These are phyloP conservation scores for Acanthochromis polyacanthus DNA, from an alignment of 2,113 vertebrate species.

Conservation along the genomic window DNA sequence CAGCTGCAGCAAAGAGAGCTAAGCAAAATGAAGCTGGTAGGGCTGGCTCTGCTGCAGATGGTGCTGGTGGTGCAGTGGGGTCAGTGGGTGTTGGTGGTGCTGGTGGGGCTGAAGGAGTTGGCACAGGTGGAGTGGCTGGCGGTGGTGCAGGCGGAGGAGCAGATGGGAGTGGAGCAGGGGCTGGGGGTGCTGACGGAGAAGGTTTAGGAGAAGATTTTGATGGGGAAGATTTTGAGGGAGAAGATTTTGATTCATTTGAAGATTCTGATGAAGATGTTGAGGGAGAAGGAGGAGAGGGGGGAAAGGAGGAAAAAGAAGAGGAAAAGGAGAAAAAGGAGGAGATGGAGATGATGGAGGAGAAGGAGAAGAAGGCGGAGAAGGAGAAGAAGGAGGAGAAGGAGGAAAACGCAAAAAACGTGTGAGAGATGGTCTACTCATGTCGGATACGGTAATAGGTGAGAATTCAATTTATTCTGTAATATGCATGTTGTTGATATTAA, in stretches of 20 bases:
- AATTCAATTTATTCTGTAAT: neutral
- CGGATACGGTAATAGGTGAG: conserved; percentile 79
- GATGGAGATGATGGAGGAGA: conserved; percentile 3
- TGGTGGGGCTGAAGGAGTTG: neutral
- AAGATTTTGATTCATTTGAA: conserved; percentile 46
- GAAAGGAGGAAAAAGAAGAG: neutral
- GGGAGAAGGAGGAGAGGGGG: neutral
- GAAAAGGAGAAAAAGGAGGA: neutral
- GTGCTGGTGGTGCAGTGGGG: conserved; percentile 2
- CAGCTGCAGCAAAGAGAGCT: neutral
- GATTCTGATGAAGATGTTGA: conserved; percentile 50
- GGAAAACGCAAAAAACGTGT: conserved; percentile 58
- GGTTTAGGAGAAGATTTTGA: neutral
- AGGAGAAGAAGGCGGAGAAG: neutral
- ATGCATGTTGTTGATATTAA: no score
- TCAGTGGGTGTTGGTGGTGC: neutral
- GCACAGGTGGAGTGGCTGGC: neutral
- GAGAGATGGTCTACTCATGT: conserved; percentile 58
- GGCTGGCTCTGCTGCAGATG: conserved; percentile 25
- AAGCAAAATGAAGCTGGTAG: neutral
- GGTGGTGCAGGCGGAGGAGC: neutral
- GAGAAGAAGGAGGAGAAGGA: neutral
- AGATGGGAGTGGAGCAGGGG: neutral
- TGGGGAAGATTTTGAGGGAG: conserved; percentile 27
- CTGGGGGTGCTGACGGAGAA: conserved; percentile 7